Evolutionary conservation across 2,113 vertebrate genomes (phyloP), one percentile per base, ranked within the genome.

Genomic region (Scalopus aquaticus): DNA sequence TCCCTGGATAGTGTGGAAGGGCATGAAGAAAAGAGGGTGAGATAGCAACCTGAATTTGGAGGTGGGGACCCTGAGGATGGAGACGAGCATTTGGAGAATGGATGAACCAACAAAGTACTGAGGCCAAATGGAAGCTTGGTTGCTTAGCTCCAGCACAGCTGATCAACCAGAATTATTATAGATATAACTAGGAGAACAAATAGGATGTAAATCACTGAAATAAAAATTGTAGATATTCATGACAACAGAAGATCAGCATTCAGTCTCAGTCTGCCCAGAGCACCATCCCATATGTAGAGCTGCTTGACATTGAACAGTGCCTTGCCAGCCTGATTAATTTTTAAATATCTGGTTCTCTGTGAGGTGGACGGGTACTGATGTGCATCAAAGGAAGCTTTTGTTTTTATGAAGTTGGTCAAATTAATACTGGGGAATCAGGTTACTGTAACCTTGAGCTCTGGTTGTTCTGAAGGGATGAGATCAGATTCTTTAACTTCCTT

Each of bases 381-480:
- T 95, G 49, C 91, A 95, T 92, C 93, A 91, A 62, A 93, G 70
- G 58, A 39, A 95, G 74, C 91, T 96, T 97, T 96, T 97, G 88
- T 96, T 96, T 92, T 95, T 94, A 90, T 95, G 78, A 96, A 96
- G 91, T 91, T 95, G 64, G 85, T 88, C 95, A 93, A 64, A 95
- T 88, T 95, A 92, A 95, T 93, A 74, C 94, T 30, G 39, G 51
- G 42, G 96, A 91, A 60, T 97, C 28, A 6, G 87, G 70, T 96
- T 97, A 96, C 97, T 86, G 89, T 95, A 93, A 95, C 96, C 91
- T 95, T 97, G 93, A 96, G 93, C 69, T 90, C 88, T 91, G 77
- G 56, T 73, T 87, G 51, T 94, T 97, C 91, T 92, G 80, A 84
- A 96, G 49, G 76, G 90, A 88, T 97, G 94, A 96, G 90, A 64